Conservation (phyloP, 2,797 vertebrate genomes). For the Pampus argenteus region DNA sequence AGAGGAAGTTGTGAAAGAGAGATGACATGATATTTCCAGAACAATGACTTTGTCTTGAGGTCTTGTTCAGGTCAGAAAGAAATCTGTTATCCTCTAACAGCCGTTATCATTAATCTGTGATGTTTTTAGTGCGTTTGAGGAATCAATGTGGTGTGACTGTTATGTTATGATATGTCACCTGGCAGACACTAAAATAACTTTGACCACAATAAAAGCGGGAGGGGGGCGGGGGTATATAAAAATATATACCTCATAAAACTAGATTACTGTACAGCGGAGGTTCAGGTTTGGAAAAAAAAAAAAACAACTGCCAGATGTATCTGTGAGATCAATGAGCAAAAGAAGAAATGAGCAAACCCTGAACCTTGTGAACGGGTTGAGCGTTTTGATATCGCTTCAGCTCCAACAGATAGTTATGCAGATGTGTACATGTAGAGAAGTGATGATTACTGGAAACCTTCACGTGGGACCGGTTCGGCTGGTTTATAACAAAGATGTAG, state of each 20-base stretch:
- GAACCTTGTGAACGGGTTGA: not conserved
- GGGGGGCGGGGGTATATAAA: no score
- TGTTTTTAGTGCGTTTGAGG: not conserved
- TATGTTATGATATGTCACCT: not conserved
- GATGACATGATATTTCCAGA: not conserved
- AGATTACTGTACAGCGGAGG: not conserved
- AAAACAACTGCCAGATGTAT: no score
- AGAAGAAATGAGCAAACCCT: not conserved
- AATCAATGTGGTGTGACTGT: not conserved
- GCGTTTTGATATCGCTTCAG: no score
- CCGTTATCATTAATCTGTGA: not conserved
- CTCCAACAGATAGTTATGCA: not conserved
- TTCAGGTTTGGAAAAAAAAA: not conserved
- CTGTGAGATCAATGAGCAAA: no score
- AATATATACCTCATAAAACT: no score
- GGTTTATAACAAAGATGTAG: constrained; percentile 12
- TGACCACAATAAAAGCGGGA: not conserved
- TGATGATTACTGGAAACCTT: constrained; percentile 3
- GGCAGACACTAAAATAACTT: not conserved
- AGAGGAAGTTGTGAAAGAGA: not conserved
- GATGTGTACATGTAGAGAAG: not conserved
- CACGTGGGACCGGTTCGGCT: constrained; percentile 2
- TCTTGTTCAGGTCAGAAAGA: not conserved
- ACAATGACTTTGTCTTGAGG: not conserved
- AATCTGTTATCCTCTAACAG: not conserved